Evolutionary conservation across 2,113 vertebrate species (phyloP), one percentile per base, ranked within the genome.

Genomic region (Phocoena phocoena): DNA sequence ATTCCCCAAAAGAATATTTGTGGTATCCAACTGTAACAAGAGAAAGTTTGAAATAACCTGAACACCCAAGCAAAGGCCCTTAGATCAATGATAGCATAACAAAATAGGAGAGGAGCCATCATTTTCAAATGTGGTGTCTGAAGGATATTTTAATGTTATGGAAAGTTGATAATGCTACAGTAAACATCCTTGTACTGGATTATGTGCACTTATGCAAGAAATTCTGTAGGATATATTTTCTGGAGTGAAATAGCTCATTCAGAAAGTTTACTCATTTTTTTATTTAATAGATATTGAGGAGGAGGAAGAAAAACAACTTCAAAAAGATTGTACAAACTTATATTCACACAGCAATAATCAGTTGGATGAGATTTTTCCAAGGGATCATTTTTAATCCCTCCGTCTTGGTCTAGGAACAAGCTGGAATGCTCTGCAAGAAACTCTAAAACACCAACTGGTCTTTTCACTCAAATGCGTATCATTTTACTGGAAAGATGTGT

Each of bases 401-500:
- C 36, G 20, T 33, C 82, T 83, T 91, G 44, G 23, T 79, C 53
- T 71, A 60, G 31, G 68, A 67, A 18, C 8, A 88, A 58, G 38
- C 28, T 83, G 3, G 41, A 84, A 84, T 85, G 36, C 23, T 81
- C 33, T 84, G 10, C n/a, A 9, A 92, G 17, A 96, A 70, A 77
- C 41, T 11, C 20, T 47, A 62, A 74, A 76, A 70, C 7, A 71
- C 38, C 31, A 79, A 13, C 14, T 90, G 86, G 17, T 63, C 68
- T 68, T 80, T 95, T 81, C 47, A 85, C 6, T 86, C 14, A 89
- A 68, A 33, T 92, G 47, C 60, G 26, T 65, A 84, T 87, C 26
- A 28, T 93, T 83, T 87, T 82, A 71, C 62, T 73, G 20, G 50
- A 65, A 96, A 95, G 70, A 90, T 47, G 26, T 77, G 21, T 60